Conservation (phyloP, 2,888 invertebrate genomes). For the Tachystola acroxantha region DNA sequence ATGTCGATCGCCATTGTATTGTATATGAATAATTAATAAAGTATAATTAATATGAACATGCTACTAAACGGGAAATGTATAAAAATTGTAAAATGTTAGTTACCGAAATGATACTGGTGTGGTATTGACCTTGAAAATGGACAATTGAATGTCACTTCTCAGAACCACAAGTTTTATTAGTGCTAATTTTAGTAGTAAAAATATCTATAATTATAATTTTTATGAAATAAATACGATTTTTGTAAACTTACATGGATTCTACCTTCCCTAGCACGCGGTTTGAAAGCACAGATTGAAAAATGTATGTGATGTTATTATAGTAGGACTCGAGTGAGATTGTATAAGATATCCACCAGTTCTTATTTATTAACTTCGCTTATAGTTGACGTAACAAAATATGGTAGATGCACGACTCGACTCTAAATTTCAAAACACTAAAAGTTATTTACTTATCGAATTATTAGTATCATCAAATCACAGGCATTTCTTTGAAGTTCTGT, state of each 20-base stretch:
- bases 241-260: slow-evolving; percentile 53
- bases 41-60: slow-evolving; percentile 30
- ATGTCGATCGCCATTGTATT: slow-evolving; percentile 23
- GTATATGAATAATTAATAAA: too few species aligned
- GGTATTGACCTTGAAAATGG: slow-evolving; percentile 13
- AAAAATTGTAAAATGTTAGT: slow-evolving; percentile 48
- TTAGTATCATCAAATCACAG: background rate
- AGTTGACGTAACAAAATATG: background rate
- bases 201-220: slow-evolving; percentile 53
- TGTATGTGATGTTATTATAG: slow-evolving; percentile 1
- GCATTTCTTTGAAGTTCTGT: background rate
- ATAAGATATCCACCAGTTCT: background rate
- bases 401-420: background rate
- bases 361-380: background rate
- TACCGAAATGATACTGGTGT: slow-evolving; percentile 37
- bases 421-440: slow-evolving; percentile 4
- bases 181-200: slow-evolving; percentile 60
- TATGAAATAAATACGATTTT: slow-evolving; percentile 55
- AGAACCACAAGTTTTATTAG: slow-evolving; percentile 41
- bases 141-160: slow-evolving; percentile 29
- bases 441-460: too few species aligned
- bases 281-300: slow-evolving; percentile 22
- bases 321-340: background rate
- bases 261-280: slow-evolving; percentile 28
- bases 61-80: slow-evolving; percentile 21